These are phyloP conservation scores for Pygocentrus nattereri DNA, from an alignment of 2,797 vertebrate species.

Conservation along the genomic window DNA sequence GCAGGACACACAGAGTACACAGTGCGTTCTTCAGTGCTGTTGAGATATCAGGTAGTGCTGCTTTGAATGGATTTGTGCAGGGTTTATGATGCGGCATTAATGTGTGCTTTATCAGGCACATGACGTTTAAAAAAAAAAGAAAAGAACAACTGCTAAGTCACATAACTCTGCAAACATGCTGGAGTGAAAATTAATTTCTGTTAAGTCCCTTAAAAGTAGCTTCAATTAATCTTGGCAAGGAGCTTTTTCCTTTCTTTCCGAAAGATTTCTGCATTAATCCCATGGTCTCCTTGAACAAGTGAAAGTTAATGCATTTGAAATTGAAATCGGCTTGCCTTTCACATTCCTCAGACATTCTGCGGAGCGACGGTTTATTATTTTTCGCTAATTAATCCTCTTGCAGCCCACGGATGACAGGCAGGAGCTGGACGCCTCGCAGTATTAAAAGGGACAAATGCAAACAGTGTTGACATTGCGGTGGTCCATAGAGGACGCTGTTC, in stretches of 20 bases:
- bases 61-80: not conserved
- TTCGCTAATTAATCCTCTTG: constrained; percentile 73
- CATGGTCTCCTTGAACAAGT: constrained; percentile 65
- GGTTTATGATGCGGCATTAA: not conserved
- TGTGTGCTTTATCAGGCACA: not conserved
- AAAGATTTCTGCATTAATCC: constrained; percentile 26
- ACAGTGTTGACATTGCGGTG: constrained; percentile 74
- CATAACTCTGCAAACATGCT: not conserved
- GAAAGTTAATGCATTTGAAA: constrained; percentile 68
- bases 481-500: constrained; percentile 65
- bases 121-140: not conserved
- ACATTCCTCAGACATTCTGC: constrained; percentile 59
- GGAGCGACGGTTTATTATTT: constrained; percentile 66
- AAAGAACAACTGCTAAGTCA: not conserved
- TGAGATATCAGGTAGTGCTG: not conserved
- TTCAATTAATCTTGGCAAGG: constrained; percentile 25
- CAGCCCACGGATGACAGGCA: constrained; percentile 71
- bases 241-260: constrained; percentile 15
- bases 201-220: constrained; percentile 12
- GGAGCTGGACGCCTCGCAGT: constrained; percentile 67
- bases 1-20: constrained; percentile 10
- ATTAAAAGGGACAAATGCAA: constrained; percentile 71
- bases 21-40: not conserved
- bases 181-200: constrained; percentile 26
- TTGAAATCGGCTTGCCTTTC: constrained; percentile 62